phyloP scores from a whole-genome alignment of 1,140 invertebrate genomes.

The Drosophila setifemur region DNA sequence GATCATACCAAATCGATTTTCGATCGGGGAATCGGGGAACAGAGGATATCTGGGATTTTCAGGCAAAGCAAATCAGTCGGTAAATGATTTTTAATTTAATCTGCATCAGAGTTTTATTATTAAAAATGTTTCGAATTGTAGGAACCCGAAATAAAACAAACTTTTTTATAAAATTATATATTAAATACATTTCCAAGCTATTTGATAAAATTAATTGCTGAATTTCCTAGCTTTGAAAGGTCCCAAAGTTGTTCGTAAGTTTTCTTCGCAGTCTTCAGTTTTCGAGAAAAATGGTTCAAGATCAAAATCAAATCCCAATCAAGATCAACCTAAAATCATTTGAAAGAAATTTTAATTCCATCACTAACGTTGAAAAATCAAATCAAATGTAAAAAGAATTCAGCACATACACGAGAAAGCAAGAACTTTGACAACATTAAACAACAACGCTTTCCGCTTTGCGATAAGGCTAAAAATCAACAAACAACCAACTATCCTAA shows the following conservation, averaged over 20 bases:
- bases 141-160: too few relatives aligned
- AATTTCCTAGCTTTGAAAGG: too few relatives aligned
- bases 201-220: too few relatives aligned
- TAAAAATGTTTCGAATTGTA: too few relatives aligned
- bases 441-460: conserved; percentile 72
- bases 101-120: too few relatives aligned
- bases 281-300: background rate
- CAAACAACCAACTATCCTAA: conserved; percentile 35
- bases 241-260: too few relatives aligned
- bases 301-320: background rate
- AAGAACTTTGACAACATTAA: conserved; percentile 32
- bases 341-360: conserved; percentile 12
- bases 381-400: conserved; percentile 40
- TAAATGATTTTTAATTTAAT: conserved; percentile 15
- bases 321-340: conserved; percentile 18
- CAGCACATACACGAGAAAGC: background rate
- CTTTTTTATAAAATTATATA: too few relatives aligned
- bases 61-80: conserved; percentile 12
- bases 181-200: too few relatives aligned
- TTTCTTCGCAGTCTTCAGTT: too few relatives aligned
- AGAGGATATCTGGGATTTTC: conserved; percentile 2
- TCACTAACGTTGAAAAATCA: conserved; percentile 9
- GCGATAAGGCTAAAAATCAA: conserved; percentile 48
- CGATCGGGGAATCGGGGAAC: background rate
- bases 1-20: conserved; percentile 45